These are phyloP conservation scores for Dichetophora obliterata DNA, from an alignment of 2,888 invertebrate species.

Conservation along the genomic window DNA sequence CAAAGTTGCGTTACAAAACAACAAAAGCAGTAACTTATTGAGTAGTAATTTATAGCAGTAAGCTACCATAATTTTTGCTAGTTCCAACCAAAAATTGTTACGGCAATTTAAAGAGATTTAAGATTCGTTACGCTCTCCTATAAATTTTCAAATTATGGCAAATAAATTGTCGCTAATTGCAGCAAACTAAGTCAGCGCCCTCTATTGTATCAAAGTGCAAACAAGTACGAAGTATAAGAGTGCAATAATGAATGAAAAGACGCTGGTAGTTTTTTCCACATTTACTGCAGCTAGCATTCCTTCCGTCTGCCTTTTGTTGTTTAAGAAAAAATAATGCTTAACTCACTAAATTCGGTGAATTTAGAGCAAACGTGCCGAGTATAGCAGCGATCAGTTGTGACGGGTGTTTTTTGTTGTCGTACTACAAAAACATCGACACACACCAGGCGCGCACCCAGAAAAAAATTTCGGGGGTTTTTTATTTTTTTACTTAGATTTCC, in stretches of 20 bases:
- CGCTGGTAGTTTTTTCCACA: too few relatives aligned
- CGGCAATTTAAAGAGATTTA: background rate
- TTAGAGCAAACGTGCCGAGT: constrained; percentile 13
- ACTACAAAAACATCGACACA: too few relatives aligned
- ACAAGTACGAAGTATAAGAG: background rate
- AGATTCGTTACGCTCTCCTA: constrained; percentile 26
- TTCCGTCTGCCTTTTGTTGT: background rate
- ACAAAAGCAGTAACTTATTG: background rate
- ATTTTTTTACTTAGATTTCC: too few relatives aligned
- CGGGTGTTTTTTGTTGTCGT: too few relatives aligned
- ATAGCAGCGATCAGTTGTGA: background rate
- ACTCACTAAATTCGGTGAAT: background rate
- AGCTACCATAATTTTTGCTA: background rate
- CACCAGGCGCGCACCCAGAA: too few relatives aligned
- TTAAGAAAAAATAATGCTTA: background rate
- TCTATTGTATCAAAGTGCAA: background rate
- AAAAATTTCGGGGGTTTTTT: too few relatives aligned
- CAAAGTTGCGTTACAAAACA: too few relatives aligned
- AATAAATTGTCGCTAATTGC: constrained; percentile 37
- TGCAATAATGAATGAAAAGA: background rate
- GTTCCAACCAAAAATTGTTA: background rate
- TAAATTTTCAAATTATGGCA: constrained; percentile 21
- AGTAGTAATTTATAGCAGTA: too few relatives aligned
- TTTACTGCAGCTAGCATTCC: too few relatives aligned
- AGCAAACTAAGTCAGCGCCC: constrained; percentile 32